A percentile compares a stretch with the other conserved stretches of the same genome.
Evolutionary conservation across 2,797 vertebrate genomes (phyloP).

Genomic region (Bovichtus diacanthus): DNA sequence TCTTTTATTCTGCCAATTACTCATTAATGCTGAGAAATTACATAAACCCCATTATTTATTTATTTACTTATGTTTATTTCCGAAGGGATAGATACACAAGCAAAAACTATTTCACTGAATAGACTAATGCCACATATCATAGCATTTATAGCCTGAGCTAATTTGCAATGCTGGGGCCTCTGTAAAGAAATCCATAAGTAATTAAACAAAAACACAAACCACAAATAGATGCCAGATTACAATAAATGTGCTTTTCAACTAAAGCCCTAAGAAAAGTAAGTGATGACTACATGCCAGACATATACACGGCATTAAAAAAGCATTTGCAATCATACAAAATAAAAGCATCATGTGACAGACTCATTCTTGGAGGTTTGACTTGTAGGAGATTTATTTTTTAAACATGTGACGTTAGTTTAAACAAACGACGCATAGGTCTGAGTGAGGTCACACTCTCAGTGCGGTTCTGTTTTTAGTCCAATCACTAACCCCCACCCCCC

Average conservation of each 20-base stretch:
- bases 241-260: neutral
- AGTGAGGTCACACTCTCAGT: conserved; percentile 60
- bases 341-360: conserved; percentile 44
- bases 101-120: conserved; percentile 12
- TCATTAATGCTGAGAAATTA: conserved; percentile 60
- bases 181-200: conserved; percentile 7
- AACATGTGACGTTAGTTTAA: conserved; percentile 56
- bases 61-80: conserved; percentile 46
- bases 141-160: conserved; percentile 11
- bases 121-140: conserved; percentile 22
- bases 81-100: conserved; percentile 19
- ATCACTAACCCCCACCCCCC: conserved; percentile 48
- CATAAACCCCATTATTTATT: conserved; percentile 48
- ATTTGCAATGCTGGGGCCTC: conserved; percentile 17
- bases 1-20: conserved; percentile 48
- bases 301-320: conserved; percentile 1
- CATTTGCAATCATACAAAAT: conserved; percentile 9
- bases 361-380: conserved; percentile 27
- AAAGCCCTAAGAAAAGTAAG: conserved; percentile 8
- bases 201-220: conserved; percentile 16
- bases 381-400: conserved; percentile 28
- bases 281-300: neutral
- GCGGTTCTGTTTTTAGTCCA: conserved; percentile 71
- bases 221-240: conserved; percentile 6
- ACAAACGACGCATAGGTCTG: conserved; percentile 32